Evolutionary conservation across 2,797 vertebrate genomes (phyloP), one percentile per base, ranked within the genome.

Genomic region (Chelidonichthys spinosus): DNA sequence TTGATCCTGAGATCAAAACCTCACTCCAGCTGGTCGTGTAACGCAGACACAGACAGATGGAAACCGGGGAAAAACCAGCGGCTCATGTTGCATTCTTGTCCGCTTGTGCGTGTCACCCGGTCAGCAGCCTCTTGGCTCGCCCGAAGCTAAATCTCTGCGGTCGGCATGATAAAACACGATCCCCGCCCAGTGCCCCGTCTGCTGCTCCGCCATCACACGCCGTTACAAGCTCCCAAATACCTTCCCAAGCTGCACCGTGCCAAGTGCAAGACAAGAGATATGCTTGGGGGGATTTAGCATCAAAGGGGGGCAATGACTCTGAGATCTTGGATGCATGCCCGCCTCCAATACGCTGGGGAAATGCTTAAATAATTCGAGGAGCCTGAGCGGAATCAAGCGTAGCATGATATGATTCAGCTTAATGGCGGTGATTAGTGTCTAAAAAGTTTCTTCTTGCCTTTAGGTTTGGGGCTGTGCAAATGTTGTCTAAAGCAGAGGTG

Each of bases 81-180:
- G 69, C 49, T 63, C 44, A 52, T 44, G 74, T 40, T 80, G 55
- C 63, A 60, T 64, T 73, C 71, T 15, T 13, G 40, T 42, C 69
- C 14, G 13, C 39, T 25, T 69, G 46, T 74, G 49, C 40, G 62
- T 49, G 63, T 72, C 79, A 68, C 55, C 71, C 49, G 62, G 67
- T 77, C 66, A 18, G 60, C 49, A 18, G 72, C 44, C 59, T 72
- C 44, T 72, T 78, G 68, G 76, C 74, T 15, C 68, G 49, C 72
- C 44, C 11, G 39, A 73, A 59, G 25, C 25, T 65, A 74, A 85
- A 87, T 85, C 78, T 76, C 74, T 83, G 76, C 1, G 46, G 79
- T 84, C 77, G 32, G 66, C 55, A 32, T 79, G 87, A 92, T 82
- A 87, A 78, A 89, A 90, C 86, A 83, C 66, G 87, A 92, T 86